Conservation (phyloP, 2,888 invertebrate species). For the Carabus problematicus region DNA sequence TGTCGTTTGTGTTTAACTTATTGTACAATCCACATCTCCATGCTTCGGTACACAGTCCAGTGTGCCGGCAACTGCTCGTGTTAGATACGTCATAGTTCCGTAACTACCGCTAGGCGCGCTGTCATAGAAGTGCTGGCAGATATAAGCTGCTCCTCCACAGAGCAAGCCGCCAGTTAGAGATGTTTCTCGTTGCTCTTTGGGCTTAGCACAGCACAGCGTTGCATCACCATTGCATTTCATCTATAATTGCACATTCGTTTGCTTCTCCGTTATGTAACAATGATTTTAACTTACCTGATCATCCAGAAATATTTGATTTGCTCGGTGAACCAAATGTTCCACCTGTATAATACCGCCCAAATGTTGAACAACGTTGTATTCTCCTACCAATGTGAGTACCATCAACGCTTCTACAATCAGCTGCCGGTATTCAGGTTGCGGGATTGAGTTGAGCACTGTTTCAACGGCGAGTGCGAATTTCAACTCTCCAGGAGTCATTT, state of each 20-base stretch:
- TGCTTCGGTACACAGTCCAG: slow-evolving; percentile 78
- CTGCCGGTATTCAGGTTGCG: slow-evolving; percentile 98
- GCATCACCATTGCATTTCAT: slow-evolving; percentile 89
- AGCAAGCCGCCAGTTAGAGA: slow-evolving; percentile 70
- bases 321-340: slow-evolving; percentile 91
- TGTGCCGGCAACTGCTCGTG: slow-evolving; percentile 79
- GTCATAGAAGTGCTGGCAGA: slow-evolving; percentile 97
- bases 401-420: slow-evolving; percentile 96
- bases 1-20: slow-evolving; percentile 62
- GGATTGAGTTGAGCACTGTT: slow-evolving; percentile 94
- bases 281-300: slow-evolving; percentile 78
- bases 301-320: slow-evolving; percentile 92
- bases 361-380: slow-evolving; percentile 80
- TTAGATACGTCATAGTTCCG: slow-evolving; percentile 97
- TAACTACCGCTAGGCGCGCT: slow-evolving; percentile 97
- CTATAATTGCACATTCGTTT: slow-evolving; percentile 58
- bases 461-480: slow-evolving; percentile 98
- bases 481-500: slow-evolving; percentile 98
- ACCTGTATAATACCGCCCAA: slow-evolving; percentile 85
- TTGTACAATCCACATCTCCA: slow-evolving; percentile 82
- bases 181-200: slow-evolving; percentile 67
- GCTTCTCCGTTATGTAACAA: slow-evolving; percentile 2
- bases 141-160: slow-evolving; percentile 93
- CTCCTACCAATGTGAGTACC: slow-evolving; percentile 91
- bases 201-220: slow-evolving; percentile 90